These are phyloP conservation scores for Falco punctatus DNA, from an alignment of 2,113 vertebrate species.

Conservation along the genomic window DNA sequence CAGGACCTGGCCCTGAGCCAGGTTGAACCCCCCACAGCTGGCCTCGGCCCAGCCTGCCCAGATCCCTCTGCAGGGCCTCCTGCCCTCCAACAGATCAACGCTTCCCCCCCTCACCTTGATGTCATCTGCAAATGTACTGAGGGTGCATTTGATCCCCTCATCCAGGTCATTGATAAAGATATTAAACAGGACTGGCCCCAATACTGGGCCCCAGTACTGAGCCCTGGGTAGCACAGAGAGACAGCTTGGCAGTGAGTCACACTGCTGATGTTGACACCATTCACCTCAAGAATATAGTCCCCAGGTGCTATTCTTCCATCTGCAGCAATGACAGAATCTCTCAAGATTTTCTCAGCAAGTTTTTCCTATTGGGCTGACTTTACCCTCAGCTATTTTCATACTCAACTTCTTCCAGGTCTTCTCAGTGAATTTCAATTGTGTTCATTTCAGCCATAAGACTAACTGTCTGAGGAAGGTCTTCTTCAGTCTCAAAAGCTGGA, in stretches of 20 bases:
- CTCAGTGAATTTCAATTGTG: conserved; percentile 83
- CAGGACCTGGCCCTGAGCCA: too few species aligned
- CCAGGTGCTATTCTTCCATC: conserved; percentile 89
- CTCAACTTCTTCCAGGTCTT: conserved; percentile 84
- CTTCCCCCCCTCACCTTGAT: not conserved
- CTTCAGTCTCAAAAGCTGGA: conserved; percentile 81
- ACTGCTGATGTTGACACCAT: conserved; percentile 80
- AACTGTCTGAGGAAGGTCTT: conserved; percentile 76
- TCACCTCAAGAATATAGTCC: conserved; percentile 92
- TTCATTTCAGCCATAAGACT: conserved; percentile 88
- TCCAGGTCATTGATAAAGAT: not conserved
- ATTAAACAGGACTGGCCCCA: not conserved
- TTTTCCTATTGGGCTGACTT: conserved; percentile 90
- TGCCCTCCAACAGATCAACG: not conserved
- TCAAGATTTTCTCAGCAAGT: conserved; percentile 87
- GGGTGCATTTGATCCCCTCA: accelerated
- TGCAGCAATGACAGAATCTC: conserved; percentile 81
- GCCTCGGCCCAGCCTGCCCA: not conserved
- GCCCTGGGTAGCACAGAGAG: conserved; percentile 69
- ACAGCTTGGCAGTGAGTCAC: conserved; percentile 79
- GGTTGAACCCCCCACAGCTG: not conserved
- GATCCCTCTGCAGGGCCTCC: not conserved
- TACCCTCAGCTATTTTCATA: conserved; percentile 89
- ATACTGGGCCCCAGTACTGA: not conserved
- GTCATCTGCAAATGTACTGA: not conserved